Evolutionary conservation across 2,888 invertebrate species (phyloP), one percentile per base, ranked within the genome.

Genomic region (Drosophila glabriapex): DNA sequence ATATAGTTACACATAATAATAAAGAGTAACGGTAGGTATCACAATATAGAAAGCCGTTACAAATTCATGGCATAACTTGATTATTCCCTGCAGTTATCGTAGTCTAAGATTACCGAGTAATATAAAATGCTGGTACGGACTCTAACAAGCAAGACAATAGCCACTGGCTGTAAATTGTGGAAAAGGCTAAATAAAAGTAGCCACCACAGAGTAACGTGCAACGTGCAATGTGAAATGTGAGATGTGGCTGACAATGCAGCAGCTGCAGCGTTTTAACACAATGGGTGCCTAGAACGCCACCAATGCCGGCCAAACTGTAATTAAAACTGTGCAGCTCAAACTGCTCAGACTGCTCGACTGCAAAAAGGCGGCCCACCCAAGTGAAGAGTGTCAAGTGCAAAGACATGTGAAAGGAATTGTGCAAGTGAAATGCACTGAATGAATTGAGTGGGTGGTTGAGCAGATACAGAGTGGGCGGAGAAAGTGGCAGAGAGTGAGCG

Each of bases 361-460:
- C 50, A 39, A 78, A 78, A 78, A 75, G 71, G 59, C 78, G 67
- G 65, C 41, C 77, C 77, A 82, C 73, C 76, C 74, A 80, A 76
- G 80, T 76, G 78, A 80, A 85, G 84, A 76, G 85, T 85, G 86
- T 86, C 85, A 86, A 86, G 89, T 78, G 85, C 86, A 82, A 80
- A 78, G 72, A 74, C 75, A 76, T 80, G 80, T 85, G 88, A 73
- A 85, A 79, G 67, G 69, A 84, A 76, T 76, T 71, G 62, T 14
- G 46, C 61, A 60, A 43, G 43, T 49, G 66, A 60, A 67, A 70
- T 68, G 60, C 55, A 14, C 60, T 67, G 50, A 46, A 39, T 58
- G 33, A 37, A 41, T 64, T 28, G 43, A 28, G 65, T 50, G 67
- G 39, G 59, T 41, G 49, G 25, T 9, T 46, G 22, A 22, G 43